Conservation (phyloP, 2,113 vertebrate species). For the Manacus vitellinus region DNA sequence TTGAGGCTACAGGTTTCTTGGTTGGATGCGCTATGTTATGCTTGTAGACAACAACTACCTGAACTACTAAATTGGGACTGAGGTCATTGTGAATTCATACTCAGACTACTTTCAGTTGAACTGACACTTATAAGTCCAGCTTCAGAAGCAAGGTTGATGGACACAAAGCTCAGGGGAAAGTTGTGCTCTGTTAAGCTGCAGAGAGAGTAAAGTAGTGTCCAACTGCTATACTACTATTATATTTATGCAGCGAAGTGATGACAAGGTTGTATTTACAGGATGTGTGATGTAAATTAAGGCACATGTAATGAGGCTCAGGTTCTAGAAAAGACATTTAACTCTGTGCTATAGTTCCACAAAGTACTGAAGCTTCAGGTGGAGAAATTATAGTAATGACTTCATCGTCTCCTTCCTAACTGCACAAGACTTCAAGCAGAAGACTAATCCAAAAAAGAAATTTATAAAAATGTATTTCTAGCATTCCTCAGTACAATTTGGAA, state of each 20-base stretch:
- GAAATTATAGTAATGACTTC: background rate
- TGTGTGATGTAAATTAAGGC: background rate
- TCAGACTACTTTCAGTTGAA: background rate
- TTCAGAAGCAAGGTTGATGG: background rate
- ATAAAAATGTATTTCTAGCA: background rate
- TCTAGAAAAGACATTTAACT: background rate
- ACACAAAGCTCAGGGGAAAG: background rate
- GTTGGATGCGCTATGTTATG: background rate
- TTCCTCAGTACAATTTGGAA: slow-evolving; percentile 29
- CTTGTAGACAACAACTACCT: background rate
- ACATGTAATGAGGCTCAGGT: fast-evolving
- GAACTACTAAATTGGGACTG: background rate
- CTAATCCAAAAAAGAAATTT: background rate
- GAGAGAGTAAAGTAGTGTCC: background rate
- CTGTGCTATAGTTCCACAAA: background rate
- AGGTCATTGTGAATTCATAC: background rate
- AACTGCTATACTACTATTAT: background rate
- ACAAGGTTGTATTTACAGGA: background rate
- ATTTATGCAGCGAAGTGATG: background rate
- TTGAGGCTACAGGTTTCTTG: background rate
- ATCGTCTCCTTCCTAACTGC: background rate
- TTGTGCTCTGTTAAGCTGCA: background rate
- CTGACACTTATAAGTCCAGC: fast-evolving
- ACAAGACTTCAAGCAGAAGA: background rate
- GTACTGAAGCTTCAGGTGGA: background rate